These are phyloP conservation scores for Aphelinus certus DNA, from an alignment of 1,140 invertebrate species.

Conservation along the genomic window DNA sequence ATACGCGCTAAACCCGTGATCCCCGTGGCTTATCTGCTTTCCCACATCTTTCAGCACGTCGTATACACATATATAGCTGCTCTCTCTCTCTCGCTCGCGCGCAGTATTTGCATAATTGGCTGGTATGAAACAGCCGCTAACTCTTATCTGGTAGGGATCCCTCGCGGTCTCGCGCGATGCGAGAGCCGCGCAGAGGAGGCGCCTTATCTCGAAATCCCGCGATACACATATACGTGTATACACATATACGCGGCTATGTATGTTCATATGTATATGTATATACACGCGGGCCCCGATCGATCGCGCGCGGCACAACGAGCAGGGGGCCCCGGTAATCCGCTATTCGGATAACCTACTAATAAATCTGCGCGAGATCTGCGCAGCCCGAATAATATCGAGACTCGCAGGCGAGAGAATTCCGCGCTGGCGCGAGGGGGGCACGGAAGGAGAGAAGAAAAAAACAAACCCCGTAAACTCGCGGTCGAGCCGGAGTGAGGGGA, in stretches of 20 bases:
- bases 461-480: no score
- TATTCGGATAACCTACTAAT: conserved; percentile 19
- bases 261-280: background rate
- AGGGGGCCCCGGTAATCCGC: background rate
- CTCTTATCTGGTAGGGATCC: conserved; percentile 3
- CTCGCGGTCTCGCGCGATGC: no score
- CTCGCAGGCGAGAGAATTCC: background rate
- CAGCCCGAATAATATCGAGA: conserved; percentile 8
- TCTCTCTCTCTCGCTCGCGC: background rate
- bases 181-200: no score
- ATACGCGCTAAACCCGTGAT: background rate
- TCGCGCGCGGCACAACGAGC: background rate
- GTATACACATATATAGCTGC: no score
- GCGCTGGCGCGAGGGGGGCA: no score
- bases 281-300: background rate
- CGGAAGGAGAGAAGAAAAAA: no score
- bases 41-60: conserved; percentile 15
- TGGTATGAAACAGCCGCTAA: conserved; percentile 14
- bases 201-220: no score
- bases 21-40: background rate
- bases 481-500: no score
- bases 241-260: background rate
- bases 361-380: background rate
- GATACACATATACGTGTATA: background rate
- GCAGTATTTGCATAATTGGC: conserved; percentile 31